Evolutionary conservation across 1,140 invertebrate species (phyloP), one percentile per base, ranked within the genome.

Genomic region (Drosophila pseudoobscura): DNA sequence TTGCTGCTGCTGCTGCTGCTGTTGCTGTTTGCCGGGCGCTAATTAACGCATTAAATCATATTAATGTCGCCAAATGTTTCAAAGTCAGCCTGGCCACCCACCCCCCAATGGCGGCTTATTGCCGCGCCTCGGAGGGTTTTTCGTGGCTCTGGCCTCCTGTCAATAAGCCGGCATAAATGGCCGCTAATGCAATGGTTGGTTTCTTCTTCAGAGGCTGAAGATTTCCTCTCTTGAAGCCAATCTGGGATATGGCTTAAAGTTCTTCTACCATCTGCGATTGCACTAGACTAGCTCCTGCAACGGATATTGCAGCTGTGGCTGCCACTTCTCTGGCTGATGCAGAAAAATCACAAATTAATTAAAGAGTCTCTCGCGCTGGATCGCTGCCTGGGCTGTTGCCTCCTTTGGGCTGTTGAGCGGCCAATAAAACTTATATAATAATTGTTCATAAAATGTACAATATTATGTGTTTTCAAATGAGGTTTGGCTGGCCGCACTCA

Each of bases 351-450:
- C 80, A 90, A 89, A 89, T 89, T 89, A 89, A 89, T 89, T 89
- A 90, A 88, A 75, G 83, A 73, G 54, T 55, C 50, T 55, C 43
- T 26, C 50, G 20, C 26, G 13, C 22, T 56, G 13, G 24, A 4
- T 39, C 35, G 35, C 41, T 63, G 29, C 22, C 31, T 29, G 17
- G 43, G n/a, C 15, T 9, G n/a, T n/a, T n/a, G 17, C 44, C 44
- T 51, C 8, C 54, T 52, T 24, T 43, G 29, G 43, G 47, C 46
- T 43, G 35, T 51, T 59, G 35, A 59, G 55, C 61, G 39, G 72
- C 63, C 77, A 91, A 91, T 91, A 91, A 91, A 91, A 91, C 89
- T 91, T 91, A 88, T 87, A 91, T 85, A 84, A 91, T 91, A 91
- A 91, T 91, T 91, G 89, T 90, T 88, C 85, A 90, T 91, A 91